Evolutionary conservation across 2,888 invertebrate species (phyloP).

Genomic region (Netelia melanura): DNA sequence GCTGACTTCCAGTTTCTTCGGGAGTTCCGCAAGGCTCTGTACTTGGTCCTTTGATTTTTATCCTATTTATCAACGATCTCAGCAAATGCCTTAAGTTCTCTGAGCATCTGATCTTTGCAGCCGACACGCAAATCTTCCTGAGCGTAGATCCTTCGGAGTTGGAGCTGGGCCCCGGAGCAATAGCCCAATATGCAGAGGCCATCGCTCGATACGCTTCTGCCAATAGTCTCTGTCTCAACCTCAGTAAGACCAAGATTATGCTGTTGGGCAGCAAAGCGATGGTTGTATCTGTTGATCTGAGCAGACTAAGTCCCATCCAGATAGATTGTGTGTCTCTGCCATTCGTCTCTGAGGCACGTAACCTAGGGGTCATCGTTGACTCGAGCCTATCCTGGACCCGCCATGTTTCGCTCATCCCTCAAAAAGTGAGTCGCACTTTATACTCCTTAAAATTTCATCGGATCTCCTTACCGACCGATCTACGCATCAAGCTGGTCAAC

Average conservation of each 20-base stretch:
- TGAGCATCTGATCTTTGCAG: too few species aligned
- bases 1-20: too few species aligned
- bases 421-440: conserved; percentile 8
- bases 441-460: conserved; percentile 1
- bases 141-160: too few species aligned
- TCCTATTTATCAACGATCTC: too few species aligned
- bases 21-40: too few species aligned
- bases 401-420: not conserved
- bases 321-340: not conserved
- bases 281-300: not conserved
- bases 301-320: not conserved
- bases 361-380: conserved; percentile 1
- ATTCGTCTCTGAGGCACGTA: conserved; percentile 5
- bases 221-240: not conserved
- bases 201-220: not conserved
- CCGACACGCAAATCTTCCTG: too few species aligned
- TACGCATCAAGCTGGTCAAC: not conserved
- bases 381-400: conserved; percentile 20
- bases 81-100: too few species aligned
- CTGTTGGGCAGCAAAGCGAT: conserved; percentile 7
- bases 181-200: not conserved
- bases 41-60: too few species aligned
- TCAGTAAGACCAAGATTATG: conserved; percentile 35
- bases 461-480: not conserved
- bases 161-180: too few species aligned